A percentile compares a stretch with the other conserved stretches of the same genome.
phyloP scores from a whole-genome alignment of 2,113 vertebrate species.

The Misgurnus anguillicaudatus region DNA sequence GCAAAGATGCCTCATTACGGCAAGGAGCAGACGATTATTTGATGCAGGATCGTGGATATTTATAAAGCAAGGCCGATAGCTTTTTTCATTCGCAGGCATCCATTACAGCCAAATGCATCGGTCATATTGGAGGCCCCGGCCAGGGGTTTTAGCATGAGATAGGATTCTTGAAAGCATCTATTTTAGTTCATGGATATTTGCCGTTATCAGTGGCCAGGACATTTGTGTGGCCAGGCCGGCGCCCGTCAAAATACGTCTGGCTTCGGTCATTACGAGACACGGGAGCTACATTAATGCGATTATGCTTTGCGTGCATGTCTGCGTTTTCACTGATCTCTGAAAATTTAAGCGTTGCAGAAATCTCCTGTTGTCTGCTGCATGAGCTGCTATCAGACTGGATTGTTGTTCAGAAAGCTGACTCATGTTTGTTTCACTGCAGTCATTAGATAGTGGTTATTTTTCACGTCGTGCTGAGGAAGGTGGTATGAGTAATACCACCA shows the following conservation, averaged over 20 bases:
- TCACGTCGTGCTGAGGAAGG: slow-evolving; percentile 24
- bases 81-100: slow-evolving; percentile 73
- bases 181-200: slow-evolving; percentile 70
- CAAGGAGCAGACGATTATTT: slow-evolving; percentile 67
- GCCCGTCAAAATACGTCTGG: slow-evolving; percentile 41
- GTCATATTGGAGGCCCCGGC: slow-evolving; percentile 58
- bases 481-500: slow-evolving; percentile 32
- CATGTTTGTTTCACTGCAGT: slow-evolving; percentile 11
- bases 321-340: background rate
- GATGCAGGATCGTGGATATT: slow-evolving; percentile 74
- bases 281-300: slow-evolving; percentile 4
- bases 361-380: background rate
- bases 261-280: slow-evolving; percentile 4
- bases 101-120: slow-evolving; percentile 65
- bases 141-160: slow-evolving; percentile 68
- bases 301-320: slow-evolving; percentile 4
- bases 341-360: background rate
- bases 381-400: background rate
- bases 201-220: slow-evolving; percentile 66
- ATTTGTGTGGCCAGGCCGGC: slow-evolving; percentile 54
- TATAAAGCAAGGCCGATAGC: slow-evolving; percentile 70
- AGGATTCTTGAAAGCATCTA: slow-evolving; percentile 77
- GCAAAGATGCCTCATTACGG: slow-evolving; percentile 57
- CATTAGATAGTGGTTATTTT: background rate
- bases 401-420: slow-evolving; percentile 13